Evolutionary conservation across 2,113 vertebrate genomes (phyloP), one percentile per base, ranked within the genome.

Genomic region (Equus przewalskii): DNA sequence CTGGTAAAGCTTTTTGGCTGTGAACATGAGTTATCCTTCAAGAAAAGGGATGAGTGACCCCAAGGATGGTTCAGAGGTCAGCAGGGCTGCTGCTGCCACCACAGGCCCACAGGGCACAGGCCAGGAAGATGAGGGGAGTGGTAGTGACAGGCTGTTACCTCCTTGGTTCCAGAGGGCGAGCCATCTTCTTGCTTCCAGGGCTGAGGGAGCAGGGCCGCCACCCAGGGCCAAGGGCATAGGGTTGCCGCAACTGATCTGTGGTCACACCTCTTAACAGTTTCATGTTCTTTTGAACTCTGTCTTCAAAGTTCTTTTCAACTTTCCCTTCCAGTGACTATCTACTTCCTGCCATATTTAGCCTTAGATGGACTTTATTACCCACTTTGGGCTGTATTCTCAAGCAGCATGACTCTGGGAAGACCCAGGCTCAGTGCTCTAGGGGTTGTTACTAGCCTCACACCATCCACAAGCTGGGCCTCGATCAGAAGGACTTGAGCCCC

Each of bases 1-100:
- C 64, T 28, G n/a, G 58, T 85, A 80, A 86, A 93, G 30, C 41
- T 81, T 2, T 72, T 87, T 86, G 62, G 16, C 21, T 36, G 6
- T 87, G 69, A 87, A 64, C 36, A 33, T 24, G 15, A 44, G 21
- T 79, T 93, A 33, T 70, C 22, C 14, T 78, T 93, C 56, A 78
- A 75, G 89, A 92, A 94, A 92, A 94, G 49, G 5, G 4, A 70
- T 56, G n/a, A 95, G 86, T 75, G 28, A 96, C 24, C 51, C 58
- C 24, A 36, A 24, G 51, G 41, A 49, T 56, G 13, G 46, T 78
- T 96, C 56, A 89, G 70, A 94, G 62, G 14, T 28, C 49, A 75
- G 18, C 26, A 85, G 49, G 19, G 69, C 67, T 91, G 6, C 44
- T 30, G 30, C 30, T 83, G 49, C 19, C 46, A 36, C 41, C 54